A percentile compares a stretch with the other conserved stretches of the same genome.
Conservation (phyloP, 2,888 invertebrate species). For the Microctonus brassicae region DNA sequence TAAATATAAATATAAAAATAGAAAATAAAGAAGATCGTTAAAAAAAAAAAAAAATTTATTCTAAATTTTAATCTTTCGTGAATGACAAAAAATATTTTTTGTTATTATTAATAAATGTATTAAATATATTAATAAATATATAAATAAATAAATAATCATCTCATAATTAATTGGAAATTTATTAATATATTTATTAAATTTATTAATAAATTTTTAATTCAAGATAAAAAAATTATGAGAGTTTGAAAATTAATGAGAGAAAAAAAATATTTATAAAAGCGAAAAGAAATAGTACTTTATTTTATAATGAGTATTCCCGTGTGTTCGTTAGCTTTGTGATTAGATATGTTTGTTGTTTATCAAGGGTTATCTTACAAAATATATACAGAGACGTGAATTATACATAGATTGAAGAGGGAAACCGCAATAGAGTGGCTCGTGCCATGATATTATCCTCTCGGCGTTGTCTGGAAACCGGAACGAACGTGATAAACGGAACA, state of each 20-base stretch:
- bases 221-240: no score
- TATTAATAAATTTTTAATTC: no score
- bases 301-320: background rate
- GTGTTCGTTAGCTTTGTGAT: conserved; percentile 34
- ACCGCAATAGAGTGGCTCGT: conserved; percentile 29
- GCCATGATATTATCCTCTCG: conserved; percentile 31
- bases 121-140: no score
- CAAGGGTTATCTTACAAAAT: conserved; percentile 5
- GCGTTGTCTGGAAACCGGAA: conserved; percentile 43
- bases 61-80: no score
- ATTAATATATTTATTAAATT: no score
- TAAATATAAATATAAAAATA: background rate
- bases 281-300: no score
- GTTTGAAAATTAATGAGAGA: background rate
- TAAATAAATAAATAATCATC: no score
- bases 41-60: no score
- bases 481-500: conserved; percentile 49
- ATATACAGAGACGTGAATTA: background rate
- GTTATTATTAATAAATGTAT: no score
- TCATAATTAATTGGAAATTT: no score
- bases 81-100: no score
- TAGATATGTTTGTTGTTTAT: conserved; percentile 43
- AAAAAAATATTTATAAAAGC: background rate
- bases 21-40: no score
- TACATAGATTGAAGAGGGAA: conserved; percentile 29